phyloP scores from a whole-genome alignment of 1,140 invertebrate genomes.

The Melipona quadrifasciata region DNA sequence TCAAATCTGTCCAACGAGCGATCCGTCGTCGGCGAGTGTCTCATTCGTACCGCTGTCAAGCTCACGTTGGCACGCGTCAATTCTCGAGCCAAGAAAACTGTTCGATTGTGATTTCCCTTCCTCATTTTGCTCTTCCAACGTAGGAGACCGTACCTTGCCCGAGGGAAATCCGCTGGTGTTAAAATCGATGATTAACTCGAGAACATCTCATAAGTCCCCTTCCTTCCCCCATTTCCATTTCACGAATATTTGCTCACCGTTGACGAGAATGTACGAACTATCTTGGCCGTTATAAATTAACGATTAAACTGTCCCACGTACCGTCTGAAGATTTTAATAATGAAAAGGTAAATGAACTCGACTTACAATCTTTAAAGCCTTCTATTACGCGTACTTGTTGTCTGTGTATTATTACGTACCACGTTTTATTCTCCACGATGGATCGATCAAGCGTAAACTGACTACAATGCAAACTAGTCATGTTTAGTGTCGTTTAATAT shows the following conservation, averaged over 20 bases:
- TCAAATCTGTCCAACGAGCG: conserved; percentile 50
- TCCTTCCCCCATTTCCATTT: neutral
- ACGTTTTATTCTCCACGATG: too few species aligned
- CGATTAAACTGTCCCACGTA: too few species aligned
- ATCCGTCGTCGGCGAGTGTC: conserved; percentile 45
- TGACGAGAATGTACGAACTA: too few species aligned
- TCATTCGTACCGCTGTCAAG: conserved; percentile 53
- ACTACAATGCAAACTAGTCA: too few species aligned
- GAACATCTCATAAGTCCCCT: neutral
- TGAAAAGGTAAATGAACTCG: too few species aligned
- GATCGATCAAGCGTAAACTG: too few species aligned
- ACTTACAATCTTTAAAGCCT: too few species aligned
- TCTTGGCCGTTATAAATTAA: too few species aligned
- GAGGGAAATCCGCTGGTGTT: conserved; percentile 4
- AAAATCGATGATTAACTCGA: conserved; percentile 4
- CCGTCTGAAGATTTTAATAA: too few species aligned
- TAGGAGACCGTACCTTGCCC: neutral
- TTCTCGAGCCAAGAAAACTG: conserved; percentile 56
- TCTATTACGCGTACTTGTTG: too few species aligned
- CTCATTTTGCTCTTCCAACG: neutral
- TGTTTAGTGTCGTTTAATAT: too few species aligned
- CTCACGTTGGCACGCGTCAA: conserved; percentile 58
- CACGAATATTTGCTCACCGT: neutral
- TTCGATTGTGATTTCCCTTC: conserved; percentile 14
- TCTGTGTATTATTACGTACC: too few species aligned